These are phyloP conservation scores for Asobara japonica DNA, from an alignment of 1,140 invertebrate genomes.

Conservation along the genomic window DNA sequence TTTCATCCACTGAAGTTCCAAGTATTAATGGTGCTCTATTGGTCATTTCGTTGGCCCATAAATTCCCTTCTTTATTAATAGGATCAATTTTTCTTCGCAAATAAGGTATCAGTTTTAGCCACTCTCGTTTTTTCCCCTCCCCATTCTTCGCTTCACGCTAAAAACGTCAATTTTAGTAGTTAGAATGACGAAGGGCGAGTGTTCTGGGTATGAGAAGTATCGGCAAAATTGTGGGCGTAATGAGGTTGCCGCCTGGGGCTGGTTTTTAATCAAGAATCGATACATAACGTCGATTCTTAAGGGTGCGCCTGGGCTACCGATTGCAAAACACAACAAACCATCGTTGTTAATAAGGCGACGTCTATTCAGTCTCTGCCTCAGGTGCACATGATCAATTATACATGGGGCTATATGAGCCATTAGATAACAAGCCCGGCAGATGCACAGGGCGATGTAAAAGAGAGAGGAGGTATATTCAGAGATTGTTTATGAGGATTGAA, in stretches of 20 bases:
- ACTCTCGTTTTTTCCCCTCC: not conserved
- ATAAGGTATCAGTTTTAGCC: not conserved
- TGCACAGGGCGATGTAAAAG: conserved; percentile 38
- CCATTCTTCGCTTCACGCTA: not conserved
- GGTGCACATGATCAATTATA: conserved; percentile 62
- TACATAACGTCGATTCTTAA: conserved; percentile 53
- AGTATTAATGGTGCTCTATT: not conserved
- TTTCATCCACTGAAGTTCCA: no score
- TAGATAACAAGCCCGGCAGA: conserved; percentile 65
- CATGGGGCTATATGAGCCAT: conserved; percentile 55
- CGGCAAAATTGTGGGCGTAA: conserved; percentile 47
- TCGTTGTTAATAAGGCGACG: conserved; percentile 55
- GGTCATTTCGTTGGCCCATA: not conserved
- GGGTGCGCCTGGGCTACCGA: conserved; percentile 30
- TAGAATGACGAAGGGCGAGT: conserved; percentile 27
- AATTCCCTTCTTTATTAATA: not conserved
- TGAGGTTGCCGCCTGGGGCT: conserved; percentile 58
- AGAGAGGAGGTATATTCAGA: not conserved
- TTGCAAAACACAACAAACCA: conserved; percentile 51
- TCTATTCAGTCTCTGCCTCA: conserved; percentile 51
- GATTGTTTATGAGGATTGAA: conserved; percentile 22
- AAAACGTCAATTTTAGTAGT: conserved; percentile 50
- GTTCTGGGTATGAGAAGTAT: not conserved
- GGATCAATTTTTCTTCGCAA: not conserved
- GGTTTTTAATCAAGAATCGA: conserved; percentile 62